These are phyloP conservation scores for Dendrolimus pini DNA, from an alignment of 2,888 invertebrate species.

Conservation along the genomic window DNA sequence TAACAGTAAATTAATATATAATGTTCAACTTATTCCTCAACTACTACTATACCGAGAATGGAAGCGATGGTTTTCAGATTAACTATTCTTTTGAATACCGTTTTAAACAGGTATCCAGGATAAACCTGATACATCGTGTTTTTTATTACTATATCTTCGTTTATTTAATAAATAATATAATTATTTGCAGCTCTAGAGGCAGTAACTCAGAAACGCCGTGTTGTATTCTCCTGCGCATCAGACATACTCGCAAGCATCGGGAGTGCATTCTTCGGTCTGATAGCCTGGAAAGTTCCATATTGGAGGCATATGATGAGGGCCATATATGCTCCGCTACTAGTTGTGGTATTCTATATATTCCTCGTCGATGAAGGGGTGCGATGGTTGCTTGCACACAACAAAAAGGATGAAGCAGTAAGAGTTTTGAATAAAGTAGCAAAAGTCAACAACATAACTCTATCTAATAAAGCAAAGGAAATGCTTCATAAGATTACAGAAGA, in stretches of 20 bases:
- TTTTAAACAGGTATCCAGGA: too few species aligned
- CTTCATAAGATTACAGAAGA: constrained; percentile 50
- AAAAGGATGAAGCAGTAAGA: constrained; percentile 79
- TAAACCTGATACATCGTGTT: too few species aligned
- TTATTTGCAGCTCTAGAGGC: constrained; percentile 52
- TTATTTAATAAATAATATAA: too few species aligned
- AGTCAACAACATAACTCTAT: constrained; percentile 78
- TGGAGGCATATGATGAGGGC: constrained; percentile 83
- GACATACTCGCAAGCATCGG: constrained; percentile 74
- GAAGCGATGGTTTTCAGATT: too few species aligned
- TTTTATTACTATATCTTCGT: too few species aligned
- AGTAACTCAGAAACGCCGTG: constrained; percentile 59
- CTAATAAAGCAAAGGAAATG: constrained; percentile 67
- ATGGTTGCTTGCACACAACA: constrained; percentile 86
- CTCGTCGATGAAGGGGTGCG: constrained; percentile 86
- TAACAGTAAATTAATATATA: too few species aligned
- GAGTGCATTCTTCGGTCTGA: constrained; percentile 80
- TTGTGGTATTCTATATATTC: constrained; percentile 83
- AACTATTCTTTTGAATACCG: too few species aligned
- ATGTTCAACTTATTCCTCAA: too few species aligned
- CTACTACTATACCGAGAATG: too few species aligned
- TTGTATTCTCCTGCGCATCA: constrained; percentile 56
- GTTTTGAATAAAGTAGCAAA: constrained; percentile 81
- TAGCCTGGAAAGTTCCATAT: constrained; percentile 82
- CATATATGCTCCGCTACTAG: constrained; percentile 82